Evolutionary conservation across 1,140 invertebrate genomes (phyloP).

Genomic region (Latrodectus geometricus): DNA sequence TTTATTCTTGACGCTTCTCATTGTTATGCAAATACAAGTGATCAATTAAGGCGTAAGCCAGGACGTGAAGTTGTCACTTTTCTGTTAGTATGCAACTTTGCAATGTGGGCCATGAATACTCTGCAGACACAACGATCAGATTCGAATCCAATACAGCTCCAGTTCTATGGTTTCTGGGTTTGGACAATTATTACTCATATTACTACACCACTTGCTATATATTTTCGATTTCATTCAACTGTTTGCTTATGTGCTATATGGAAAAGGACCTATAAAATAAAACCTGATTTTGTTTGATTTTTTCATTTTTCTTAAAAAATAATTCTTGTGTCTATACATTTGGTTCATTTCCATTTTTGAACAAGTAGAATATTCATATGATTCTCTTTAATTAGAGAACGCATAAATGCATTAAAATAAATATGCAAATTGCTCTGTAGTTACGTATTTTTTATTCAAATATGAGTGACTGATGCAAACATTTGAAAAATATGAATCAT

Average conservation of each 20-base stretch:
- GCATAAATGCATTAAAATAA: too few species aligned
- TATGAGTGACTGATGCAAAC: too few species aligned
- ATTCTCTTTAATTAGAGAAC: too few species aligned
- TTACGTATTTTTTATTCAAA: too few species aligned
- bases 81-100: slow-evolving; percentile 87
- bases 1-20: slow-evolving; percentile 92
- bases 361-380: too few species aligned
- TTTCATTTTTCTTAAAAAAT: too few species aligned
- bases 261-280: slow-evolving; percentile 95
- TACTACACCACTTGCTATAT: slow-evolving; percentile 94
- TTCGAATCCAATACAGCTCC: slow-evolving; percentile 89
- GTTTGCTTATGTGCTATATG: slow-evolving; percentile 97
- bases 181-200: slow-evolving; percentile 98
- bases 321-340: too few species aligned
- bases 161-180: slow-evolving; percentile 91
- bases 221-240: slow-evolving; percentile 90
- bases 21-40: slow-evolving; percentile 79
- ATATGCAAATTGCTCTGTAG: too few species aligned
- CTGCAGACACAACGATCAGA: slow-evolving; percentile 89
- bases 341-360: too few species aligned
- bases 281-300: slow-evolving; percentile 75
- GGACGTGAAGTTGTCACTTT: slow-evolving; percentile 91
- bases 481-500: too few species aligned
- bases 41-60: slow-evolving; percentile 84
- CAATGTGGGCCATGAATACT: slow-evolving; percentile 95